Percentiles rank a stretch among this genome's conserved stretches.
Conservation (phyloP, 2,113 vertebrate species). For the Onychorhynchus coronatus region DNA sequence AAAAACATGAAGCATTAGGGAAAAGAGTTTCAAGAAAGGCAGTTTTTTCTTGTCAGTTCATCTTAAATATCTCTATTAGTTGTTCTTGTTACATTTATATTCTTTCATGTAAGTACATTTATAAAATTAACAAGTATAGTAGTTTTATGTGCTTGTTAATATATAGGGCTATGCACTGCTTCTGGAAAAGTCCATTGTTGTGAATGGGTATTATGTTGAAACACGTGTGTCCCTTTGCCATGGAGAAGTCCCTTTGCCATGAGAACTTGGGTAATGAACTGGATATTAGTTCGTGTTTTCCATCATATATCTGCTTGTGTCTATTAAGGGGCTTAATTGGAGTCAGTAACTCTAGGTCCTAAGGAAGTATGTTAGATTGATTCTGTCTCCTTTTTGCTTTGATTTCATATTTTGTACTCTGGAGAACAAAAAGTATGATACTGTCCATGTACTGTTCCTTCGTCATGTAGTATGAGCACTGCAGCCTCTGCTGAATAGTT, state of each 20-base stretch:
- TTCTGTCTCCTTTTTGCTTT: neutral
- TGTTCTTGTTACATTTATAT: neutral
- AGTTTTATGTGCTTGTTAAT: neutral
- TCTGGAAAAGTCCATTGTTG: neutral
- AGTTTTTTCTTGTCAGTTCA: neutral
- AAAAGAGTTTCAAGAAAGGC: neutral
- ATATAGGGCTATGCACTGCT: neutral
- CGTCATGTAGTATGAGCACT: neutral
- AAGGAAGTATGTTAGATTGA: neutral
- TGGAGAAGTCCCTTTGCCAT: neutral
- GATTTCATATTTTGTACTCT: neutral
- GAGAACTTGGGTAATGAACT: neutral
- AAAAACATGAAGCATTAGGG: neutral
- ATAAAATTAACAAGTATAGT: neutral
- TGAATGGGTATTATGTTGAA: neutral
- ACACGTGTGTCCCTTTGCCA: accelerated
- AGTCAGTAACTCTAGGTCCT: neutral
- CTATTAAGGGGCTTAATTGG: neutral
- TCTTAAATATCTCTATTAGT: neutral
- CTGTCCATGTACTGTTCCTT: neutral
- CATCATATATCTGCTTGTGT: neutral
- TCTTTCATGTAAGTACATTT: neutral
- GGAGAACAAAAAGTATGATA: neutral
- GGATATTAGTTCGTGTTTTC: neutral
- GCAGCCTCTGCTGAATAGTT: neutral